Evolutionary conservation across 2,113 vertebrate genomes (phyloP), one percentile per base, ranked within the genome.

Genomic region (Vidua chalybeata): DNA sequence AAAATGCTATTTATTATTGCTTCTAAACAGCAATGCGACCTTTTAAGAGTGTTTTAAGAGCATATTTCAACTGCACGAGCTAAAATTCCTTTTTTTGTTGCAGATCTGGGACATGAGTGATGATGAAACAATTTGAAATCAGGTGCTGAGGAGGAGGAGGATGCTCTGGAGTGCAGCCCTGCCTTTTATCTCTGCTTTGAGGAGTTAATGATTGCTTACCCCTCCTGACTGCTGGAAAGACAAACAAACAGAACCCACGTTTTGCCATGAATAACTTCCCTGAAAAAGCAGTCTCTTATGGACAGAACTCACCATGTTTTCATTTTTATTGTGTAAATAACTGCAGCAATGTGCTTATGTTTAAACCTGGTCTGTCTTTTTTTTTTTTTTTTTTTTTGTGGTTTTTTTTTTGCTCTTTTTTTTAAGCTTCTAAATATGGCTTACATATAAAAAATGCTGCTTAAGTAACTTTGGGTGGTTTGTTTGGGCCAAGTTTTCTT

Each of bases 61-160:
- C 43, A 6, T 59, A 31, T 73, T 93, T 77, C 43, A 91, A 80
- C 39, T 84, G 56, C 27, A 73, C 28, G 31, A 55, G 45, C 58
- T 89, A 19, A 78, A 90, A 46, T 67, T 23, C 13, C 13, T 51
- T 68, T 94, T 81, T 84, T 93, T 83, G n/a, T 94, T 89, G 63
- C 97, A 99, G 99, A 99, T 99, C 94, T 99, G 99, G 99, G 99
- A 99, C 94, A 99, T 99, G 99, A 99, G 99, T 6, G 99, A 99
- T 27, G 99, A 99, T 13, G 99, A 99, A 97, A 99, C 99, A 37
- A 91, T 99, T 81, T 99, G 97, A 99, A 21, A 51, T 46, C 51
- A 51, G 46, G 20, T 52, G 79, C 39, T 54, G 37, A 91, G 86
- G 64, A 81, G 71, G 89, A 83, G 58, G 69, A 96, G 59, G 95